Conservation (phyloP, 1,140 invertebrate genomes). For the Leguminivora glycinivorella region DNA sequence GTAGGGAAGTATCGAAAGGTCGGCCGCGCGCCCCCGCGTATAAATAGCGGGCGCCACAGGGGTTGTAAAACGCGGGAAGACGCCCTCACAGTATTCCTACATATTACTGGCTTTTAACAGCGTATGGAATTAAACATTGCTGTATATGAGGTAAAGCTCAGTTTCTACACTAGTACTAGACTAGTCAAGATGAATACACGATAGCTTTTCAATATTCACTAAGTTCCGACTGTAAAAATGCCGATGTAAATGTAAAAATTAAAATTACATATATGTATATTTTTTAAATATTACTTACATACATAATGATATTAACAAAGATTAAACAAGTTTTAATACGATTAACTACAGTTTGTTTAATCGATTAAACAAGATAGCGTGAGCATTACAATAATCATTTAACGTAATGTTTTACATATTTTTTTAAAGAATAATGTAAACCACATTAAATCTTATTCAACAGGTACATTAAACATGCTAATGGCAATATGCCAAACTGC, state of each 20-base stretch:
- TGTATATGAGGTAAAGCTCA: background rate
- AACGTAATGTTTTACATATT: background rate
- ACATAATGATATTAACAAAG: background rate
- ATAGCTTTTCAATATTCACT: no score
- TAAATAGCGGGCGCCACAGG: conserved; percentile 58
- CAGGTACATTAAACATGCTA: background rate
- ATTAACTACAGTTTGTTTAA: background rate
- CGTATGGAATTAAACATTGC: background rate
- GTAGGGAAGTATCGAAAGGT: conserved; percentile 64
- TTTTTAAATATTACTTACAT: background rate
- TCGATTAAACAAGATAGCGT: background rate
- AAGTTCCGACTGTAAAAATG: no score
- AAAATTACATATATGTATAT: no score
- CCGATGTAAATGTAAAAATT: no score
- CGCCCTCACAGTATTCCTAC: conserved; percentile 62
- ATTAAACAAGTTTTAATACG: no score
- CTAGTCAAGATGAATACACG: no score
- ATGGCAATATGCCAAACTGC: background rate
- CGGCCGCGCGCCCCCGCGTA: conserved; percentile 53
- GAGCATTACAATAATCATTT: background rate
- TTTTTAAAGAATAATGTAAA: no score
- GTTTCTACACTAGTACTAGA: no score
- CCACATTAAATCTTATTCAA: background rate
- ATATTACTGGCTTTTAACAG: conserved; percentile 41
- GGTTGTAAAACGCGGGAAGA: conserved; percentile 54